These are phyloP conservation scores for Dasyprocta punctata DNA, from an alignment of 2,113 vertebrate genomes.

Conservation along the genomic window DNA sequence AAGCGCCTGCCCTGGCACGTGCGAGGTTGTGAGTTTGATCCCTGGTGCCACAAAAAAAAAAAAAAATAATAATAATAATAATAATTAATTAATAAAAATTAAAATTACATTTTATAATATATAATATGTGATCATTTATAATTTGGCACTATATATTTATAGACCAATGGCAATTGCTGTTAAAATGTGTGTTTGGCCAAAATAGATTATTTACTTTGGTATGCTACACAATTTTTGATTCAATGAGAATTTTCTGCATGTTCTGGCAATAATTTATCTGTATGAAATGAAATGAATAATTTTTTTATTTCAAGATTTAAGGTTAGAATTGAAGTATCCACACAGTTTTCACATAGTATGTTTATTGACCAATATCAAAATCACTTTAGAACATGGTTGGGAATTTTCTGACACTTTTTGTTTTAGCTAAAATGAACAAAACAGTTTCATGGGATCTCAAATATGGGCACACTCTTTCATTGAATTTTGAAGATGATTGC, in stretches of 20 bases:
- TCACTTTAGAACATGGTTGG: background rate
- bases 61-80: no score
- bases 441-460: background rate
- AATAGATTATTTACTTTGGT: background rate
- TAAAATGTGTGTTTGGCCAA: background rate
- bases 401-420: background rate
- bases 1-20: no score
- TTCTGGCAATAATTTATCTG: background rate
- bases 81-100: no score
- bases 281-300: background rate
- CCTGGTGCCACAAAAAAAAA: no score
- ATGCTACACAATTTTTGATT: background rate
- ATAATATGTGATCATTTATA: background rate
- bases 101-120: no score
- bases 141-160: background rate
- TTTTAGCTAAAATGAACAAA: background rate
- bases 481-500: background rate
- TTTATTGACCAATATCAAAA: slow-evolving; percentile 35
- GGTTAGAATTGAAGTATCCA: background rate
- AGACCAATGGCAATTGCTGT: background rate
- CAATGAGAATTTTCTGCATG: background rate
- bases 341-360: background rate
- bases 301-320: background rate
- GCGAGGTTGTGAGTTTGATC: no score
- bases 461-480: background rate